Base-by-base conservation (phyloP, 2,113 vertebrate genomes). In the Isurus oxyrinchus region DNA sequence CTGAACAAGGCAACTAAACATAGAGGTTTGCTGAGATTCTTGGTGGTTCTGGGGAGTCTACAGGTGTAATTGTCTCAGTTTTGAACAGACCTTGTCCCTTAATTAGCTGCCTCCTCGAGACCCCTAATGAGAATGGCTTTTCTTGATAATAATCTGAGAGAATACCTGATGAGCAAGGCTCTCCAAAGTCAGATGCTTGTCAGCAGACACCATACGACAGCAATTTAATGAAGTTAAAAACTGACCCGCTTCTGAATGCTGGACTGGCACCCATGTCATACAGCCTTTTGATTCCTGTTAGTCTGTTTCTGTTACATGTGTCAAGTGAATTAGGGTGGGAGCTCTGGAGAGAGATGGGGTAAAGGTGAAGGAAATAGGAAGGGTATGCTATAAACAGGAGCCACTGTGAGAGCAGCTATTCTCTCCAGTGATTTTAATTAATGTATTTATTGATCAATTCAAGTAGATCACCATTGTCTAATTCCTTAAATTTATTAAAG, bases 171-270 rank as follows among this genome's bases (percentile, higher is more conserved):
- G 99, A 98, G 98, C 98, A 98, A 98, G 97, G 98, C 98, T 98
- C 98, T 98, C 97, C 98, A 97, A 97, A 98, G 98, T 98, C 98
- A 98, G 98, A 99, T 98, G 98, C 97, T 97, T 99, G 98, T 99
- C 99, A 99, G 98, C 98, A 98, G 98, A 98, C 98, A 97, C 98
- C 98, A 98, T 98, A 98, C 98, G 98, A 98, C 98, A 98, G 98
- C 97, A 98, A 98, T 98, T 99, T 99, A 99, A 99, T 99, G 98
- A 99, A 99, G 98, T 99, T 98, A 98, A 99, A 98, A 99, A 98
- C 98, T 98, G 98, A 98, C 98, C 98, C 97, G 97, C 97, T 97
- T 98, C 98, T 98, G 98, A 98, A 97, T 97, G 96, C 97, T 97
- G 96, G 97, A 97, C 88, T 97, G 97, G 97, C 96, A 96, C 97